Evolutionary conservation across 1,140 invertebrate genomes (phyloP).

Genomic region (Hyphantria cunea): DNA sequence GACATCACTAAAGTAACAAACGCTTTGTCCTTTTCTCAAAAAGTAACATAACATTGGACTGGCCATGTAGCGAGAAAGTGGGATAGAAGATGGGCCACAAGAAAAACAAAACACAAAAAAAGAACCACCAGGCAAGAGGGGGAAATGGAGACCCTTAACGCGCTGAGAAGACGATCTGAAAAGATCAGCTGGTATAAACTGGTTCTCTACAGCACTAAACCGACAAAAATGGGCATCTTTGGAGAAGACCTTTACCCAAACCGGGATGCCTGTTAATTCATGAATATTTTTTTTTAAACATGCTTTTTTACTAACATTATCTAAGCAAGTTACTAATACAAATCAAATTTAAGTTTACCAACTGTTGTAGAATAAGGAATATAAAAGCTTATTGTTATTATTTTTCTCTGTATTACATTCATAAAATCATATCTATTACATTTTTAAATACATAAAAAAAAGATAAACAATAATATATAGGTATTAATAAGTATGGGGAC

Average conservation of each 20-base stretch:
- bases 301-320: background rate
- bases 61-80: no score
- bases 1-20: no score
- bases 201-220: background rate
- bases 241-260: no score
- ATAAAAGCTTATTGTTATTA: background rate
- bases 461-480: no score
- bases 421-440: background rate
- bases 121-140: background rate
- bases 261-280: background rate
- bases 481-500: no score
- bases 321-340: background rate
- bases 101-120: no score
- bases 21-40: no score
- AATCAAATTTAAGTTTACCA: background rate
- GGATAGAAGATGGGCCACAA: no score
- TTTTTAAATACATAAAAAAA: no score
- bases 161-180: background rate
- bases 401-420: background rate
- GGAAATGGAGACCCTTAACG: background rate
- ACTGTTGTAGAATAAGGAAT: background rate
- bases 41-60: no score
- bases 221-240: background rate
- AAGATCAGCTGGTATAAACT: constrained; percentile 1
- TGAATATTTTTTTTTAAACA: constrained; percentile 1